Base-by-base conservation (phyloP, 2,888 invertebrate genomes). In the Calliphora vomitoria region DNA sequence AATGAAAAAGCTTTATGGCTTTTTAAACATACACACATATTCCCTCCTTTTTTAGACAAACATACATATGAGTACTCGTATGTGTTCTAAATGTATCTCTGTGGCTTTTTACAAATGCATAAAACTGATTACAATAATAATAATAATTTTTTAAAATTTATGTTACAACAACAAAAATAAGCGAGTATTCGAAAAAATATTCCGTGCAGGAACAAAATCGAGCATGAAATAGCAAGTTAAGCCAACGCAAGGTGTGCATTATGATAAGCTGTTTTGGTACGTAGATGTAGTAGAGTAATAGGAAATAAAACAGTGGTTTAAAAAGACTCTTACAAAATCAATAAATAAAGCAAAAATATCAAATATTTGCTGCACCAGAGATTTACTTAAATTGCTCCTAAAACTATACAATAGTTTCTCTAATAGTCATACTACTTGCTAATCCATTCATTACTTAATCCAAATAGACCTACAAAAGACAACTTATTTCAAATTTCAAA, bases 81-180 rank as follows among this genome's bases (percentile, higher is more conserved):
- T 47, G 60, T 50, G 18, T 69, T 15, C 20, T 38, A 82, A 83
- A 85, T 88, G 86, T 88, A 87, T 89, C 89, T 89, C 90, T 91
- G 92, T 90, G 92, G 92, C 82, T 90, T 92, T 92, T 91, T 90
- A 90, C 91, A 92, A 92, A 92, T 91, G 93, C 92, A 92, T 91
- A 92, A 92, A 92, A 91, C 92, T 92, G 92, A 92, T 92, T 92
- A 92, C 90, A 92, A 92, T 92, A 92, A 92, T 92, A 92, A 92
- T 92, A 92, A 91, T 91, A 91, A 90, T 92, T 92, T 92, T 78
- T 83, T 87, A 66, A 85, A 87, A 87, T 87, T 88, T 85, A 88
- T 88, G 82, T 78, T 82, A 82, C 85, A 87, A 80, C 75, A 83
- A 75, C 64, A 76, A 76, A 58, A 60, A 71, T 82, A 85, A 85